Base-by-base conservation (phyloP, 2,113 vertebrate genomes). In the Limnothrissa miodon region DNA sequence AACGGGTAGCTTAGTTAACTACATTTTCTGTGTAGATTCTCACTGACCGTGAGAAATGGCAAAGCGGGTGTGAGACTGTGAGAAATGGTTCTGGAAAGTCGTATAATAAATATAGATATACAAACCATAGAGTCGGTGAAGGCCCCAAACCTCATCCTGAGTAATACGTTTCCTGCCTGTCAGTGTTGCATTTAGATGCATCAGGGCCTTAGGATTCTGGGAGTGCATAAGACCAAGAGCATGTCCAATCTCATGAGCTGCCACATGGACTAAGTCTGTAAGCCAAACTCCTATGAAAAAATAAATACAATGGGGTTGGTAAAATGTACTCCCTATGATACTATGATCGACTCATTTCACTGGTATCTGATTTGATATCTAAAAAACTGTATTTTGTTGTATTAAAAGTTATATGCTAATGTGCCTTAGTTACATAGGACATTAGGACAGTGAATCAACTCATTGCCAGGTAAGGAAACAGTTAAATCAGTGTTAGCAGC, bases 151-250 rank as follows among this genome's bases (percentile, higher is more conserved):
- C 17, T 99, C 98, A 0, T 99, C 98, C 88, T 97, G 98, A 0
- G 97, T 97, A 87, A 99, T 97, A 0, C 88, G 88, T 86, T 97
- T 97, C 23, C 95, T 97, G 56, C 98, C 97, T 0, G 96, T 97
- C 91, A 99, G 70, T 0, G 98, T 99, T 85, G 98, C 97, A 0
- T 99, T 99, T 87, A 98, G 93, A 91, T 99, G 97, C 98, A 99
- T 99, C 85, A 99, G 95, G 25, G 98, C 97, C 0, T 85, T 93
- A 0, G 95, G 89, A 53, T 98, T 95, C 91, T 96, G 93, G 0
- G 98, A 99, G 92, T 99, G 98, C 98, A 99, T 99, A 42, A 99
- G 95, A 0, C 98, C 98, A 33, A 99, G 89, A 0, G 94, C 95
- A 0, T 99, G 98, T 1, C 98, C 98, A 0, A 99, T 98, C 91